phyloP scores from a whole-genome alignment of 2,888 invertebrate species.

The Melikaiella ostensackeni region DNA sequence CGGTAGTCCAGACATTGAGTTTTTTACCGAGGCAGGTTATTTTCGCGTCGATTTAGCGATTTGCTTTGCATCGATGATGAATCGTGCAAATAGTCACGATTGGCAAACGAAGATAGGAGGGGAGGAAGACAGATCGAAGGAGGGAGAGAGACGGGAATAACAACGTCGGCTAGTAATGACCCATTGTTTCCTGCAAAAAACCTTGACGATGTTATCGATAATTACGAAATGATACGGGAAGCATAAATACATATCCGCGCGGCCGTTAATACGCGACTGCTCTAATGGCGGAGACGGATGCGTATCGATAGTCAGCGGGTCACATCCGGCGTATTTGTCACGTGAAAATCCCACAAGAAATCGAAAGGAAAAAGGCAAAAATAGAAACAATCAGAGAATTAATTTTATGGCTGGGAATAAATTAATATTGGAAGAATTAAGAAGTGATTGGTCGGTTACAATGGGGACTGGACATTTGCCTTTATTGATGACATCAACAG shows the following conservation, averaged over 20 bases:
- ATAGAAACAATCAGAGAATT: constrained; percentile 35
- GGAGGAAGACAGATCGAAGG: constrained; percentile 44
- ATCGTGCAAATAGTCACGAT: constrained; percentile 48
- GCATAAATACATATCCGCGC: constrained; percentile 74
- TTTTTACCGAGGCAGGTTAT: not conserved
- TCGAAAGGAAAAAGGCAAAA: constrained; percentile 41
- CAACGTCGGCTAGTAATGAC: constrained; percentile 69
- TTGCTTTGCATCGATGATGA: constrained; percentile 48
- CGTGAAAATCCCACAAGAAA: constrained; percentile 56
- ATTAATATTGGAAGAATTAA: not conserved
- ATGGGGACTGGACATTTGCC: constrained; percentile 17
- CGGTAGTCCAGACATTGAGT: not conserved
- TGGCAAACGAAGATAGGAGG: constrained; percentile 46
- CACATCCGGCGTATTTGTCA: constrained; percentile 72
- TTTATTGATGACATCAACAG: constrained; percentile 53
- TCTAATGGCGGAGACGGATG: constrained; percentile 65
- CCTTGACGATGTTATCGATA: constrained; percentile 77
- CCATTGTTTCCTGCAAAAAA: constrained; percentile 76
- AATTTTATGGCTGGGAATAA: not conserved
- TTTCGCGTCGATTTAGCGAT: constrained; percentile 43
- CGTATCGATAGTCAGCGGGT: constrained; percentile 72
- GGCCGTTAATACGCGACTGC: constrained; percentile 65
- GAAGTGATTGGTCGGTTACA: constrained; percentile 1
- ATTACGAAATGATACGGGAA: constrained; percentile 77
- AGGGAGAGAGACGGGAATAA: constrained; percentile 43